phyloP scores from a whole-genome alignment of 2,113 vertebrate species.

The Turdus rufiventris region DNA sequence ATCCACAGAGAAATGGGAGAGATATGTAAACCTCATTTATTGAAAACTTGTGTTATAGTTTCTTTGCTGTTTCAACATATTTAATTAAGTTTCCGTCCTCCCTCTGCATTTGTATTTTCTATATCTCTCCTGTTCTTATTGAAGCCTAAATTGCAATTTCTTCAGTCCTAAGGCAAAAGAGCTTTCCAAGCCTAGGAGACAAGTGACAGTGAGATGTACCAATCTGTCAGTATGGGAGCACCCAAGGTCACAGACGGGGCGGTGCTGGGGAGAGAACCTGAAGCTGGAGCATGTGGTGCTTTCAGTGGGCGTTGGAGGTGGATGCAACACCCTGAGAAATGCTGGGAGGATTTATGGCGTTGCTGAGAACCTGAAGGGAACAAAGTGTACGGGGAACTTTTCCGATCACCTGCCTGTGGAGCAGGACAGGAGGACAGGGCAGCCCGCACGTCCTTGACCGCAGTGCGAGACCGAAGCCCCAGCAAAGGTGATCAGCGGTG shows the following conservation, averaged over 20 bases:
- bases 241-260: background rate
- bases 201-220: background rate
- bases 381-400: background rate
- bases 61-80: background rate
- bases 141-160: background rate
- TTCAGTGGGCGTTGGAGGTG: background rate
- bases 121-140: background rate
- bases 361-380: background rate
- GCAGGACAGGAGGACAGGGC: background rate
- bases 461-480: accelerated
- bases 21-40: background rate
- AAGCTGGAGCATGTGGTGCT: background rate
- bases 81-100: background rate
- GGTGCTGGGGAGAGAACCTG: background rate
- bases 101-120: background rate
- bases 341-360: accelerated
- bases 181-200: background rate
- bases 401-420: background rate
- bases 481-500: background rate
- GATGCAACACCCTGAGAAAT: background rate
- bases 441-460: accelerated
- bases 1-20: background rate
- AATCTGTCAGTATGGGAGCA: background rate
- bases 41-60: background rate
- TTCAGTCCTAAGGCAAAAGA: background rate